A percentile compares a stretch with the other conserved stretches of the same genome.
Conservation (phyloP, 2,113 vertebrate species). For the Silurus asotus region DNA sequence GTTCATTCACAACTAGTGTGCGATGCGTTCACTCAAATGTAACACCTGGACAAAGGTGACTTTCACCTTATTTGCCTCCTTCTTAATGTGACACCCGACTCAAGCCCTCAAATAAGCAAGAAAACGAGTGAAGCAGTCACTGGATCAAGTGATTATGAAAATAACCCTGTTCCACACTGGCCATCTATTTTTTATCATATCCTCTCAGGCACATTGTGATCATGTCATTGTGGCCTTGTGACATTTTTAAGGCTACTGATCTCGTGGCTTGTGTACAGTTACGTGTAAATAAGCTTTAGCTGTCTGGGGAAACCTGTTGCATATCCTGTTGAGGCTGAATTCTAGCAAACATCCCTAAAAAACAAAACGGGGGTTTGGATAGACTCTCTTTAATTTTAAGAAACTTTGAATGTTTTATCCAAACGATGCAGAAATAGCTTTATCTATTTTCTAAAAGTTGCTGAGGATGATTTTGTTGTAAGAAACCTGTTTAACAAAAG, state of each 20-base stretch:
- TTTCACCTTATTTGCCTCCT: constrained; percentile 27
- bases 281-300: background rate
- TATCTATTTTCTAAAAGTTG: background rate
- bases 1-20: constrained; percentile 43
- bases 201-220: background rate
- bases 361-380: background rate
- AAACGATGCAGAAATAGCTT: background rate
- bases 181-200: constrained; percentile 32
- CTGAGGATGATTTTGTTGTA: background rate
- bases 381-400: background rate
- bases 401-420: background rate
- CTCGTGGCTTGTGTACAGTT: background rate
- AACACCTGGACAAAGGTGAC: constrained; percentile 54
- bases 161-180: constrained; percentile 11
- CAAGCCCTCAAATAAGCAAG: constrained; percentile 19
- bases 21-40: constrained; percentile 44
- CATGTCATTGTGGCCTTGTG: background rate
- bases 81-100: constrained; percentile 14
- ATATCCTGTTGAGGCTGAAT: background rate
- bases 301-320: background rate
- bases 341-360: background rate
- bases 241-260: constrained; percentile 3
- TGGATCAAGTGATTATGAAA: constrained; percentile 11
- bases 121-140: constrained; percentile 17
- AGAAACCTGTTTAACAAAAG: background rate